Evolutionary conservation across 2,888 invertebrate species (phyloP), one percentile per base, ranked within the genome.

Genomic region (Exephanes ischioxanthus): DNA sequence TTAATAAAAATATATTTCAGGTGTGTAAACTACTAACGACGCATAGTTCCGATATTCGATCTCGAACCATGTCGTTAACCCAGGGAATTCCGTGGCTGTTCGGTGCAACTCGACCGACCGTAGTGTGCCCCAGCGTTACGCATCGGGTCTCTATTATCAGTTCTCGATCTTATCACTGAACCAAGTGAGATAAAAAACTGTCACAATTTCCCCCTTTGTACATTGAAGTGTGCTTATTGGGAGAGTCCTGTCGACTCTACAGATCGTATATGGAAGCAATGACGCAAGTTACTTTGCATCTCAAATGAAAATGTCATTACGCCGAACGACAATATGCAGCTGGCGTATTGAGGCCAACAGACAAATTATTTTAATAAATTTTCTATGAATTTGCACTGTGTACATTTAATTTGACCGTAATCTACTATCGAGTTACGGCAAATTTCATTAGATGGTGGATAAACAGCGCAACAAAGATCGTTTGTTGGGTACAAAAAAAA

Each of bases 21-120:
- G 33, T 77, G 22, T 55, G n/a, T n/a, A 45, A 68, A 78, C 87
- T 88, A 93, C 94, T 91, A 91, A 94, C 94, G 30, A 92, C 91
- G 87, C 89, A 90, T 87, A 94, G 91, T 83, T 94, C 94, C 19
- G 90, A 89, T 88, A 93, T 90, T 77, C 94, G 93, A 89, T 94
- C 94, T 80, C 93, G 92, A 61, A 93, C 90, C 93, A 94, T 94
- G 89, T 84, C 91, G 88, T 84, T 91, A 87, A 86, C 55, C 86
- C 80, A 87, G 80, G 33, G 84, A 71, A 76, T 84, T 66, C 45
- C 71, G 78, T 80, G 78, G 55, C 37, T 22, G 22, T 22, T 70
- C 16, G 75, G 55, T 63, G 55, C 82, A 68, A 85, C 37, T 83
- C 80, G 88, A 87, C 73, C 45, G 55, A 72, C 73, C 33, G 63